Evolutionary conservation across 2,888 invertebrate species (phyloP).

Genomic region (Thumatha senex): DNA sequence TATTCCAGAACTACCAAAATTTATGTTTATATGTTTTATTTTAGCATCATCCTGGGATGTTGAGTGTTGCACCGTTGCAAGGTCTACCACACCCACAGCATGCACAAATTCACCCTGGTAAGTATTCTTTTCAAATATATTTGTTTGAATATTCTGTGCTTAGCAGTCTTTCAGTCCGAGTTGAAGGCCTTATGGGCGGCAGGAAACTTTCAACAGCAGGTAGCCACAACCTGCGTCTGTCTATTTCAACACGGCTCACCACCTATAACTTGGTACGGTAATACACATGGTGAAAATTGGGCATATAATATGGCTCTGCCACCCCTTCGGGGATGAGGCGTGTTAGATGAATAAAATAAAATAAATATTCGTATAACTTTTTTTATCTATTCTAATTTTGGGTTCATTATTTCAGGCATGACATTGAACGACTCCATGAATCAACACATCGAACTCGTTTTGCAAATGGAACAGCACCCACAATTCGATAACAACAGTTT

Average conservation of each 20-base stretch:
- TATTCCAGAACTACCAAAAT: neutral
- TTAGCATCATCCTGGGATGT: conserved; percentile 80
- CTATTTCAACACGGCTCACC: too few species aligned
- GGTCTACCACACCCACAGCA: conserved; percentile 83
- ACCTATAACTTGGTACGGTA: too few species aligned
- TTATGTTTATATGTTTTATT: conserved; percentile 37
- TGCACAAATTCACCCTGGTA: conserved; percentile 79
- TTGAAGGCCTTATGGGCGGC: too few species aligned
- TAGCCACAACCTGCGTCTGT: too few species aligned
- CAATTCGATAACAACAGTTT: conserved; percentile 81
- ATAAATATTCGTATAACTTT: neutral
- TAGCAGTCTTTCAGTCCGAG: too few species aligned
- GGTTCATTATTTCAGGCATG: conserved; percentile 64
- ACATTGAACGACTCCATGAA: conserved; percentile 81
- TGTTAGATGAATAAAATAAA: too few species aligned
- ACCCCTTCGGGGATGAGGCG: too few species aligned
- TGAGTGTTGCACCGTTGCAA: conserved; percentile 75
- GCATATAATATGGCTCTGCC: too few species aligned
- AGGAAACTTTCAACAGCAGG: too few species aligned
- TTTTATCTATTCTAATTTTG: neutral
- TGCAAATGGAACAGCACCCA: conserved; percentile 81
- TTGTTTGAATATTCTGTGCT: too few species aligned
- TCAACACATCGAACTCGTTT: conserved; percentile 80
- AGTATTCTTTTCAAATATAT: conserved; percentile 19
- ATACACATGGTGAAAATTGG: too few species aligned